phyloP scores from a whole-genome alignment of 2,113 vertebrate genomes.

The Brachyhypopomus gauderio region DNA sequence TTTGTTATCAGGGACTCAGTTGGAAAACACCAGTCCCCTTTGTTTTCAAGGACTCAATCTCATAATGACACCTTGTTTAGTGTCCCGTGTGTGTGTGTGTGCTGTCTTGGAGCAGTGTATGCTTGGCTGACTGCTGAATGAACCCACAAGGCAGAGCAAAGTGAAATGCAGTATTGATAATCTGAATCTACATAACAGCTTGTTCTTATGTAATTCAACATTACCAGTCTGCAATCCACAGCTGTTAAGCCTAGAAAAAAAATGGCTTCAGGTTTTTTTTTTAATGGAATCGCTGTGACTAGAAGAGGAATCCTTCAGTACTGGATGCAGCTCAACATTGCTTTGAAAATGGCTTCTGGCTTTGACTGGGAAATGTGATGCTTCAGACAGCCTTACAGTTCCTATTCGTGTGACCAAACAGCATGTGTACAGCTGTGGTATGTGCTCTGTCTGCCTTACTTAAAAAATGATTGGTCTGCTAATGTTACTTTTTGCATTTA shows the following conservation, averaged over 20 bases:
- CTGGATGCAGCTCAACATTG: slow-evolving; percentile 34
- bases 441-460: slow-evolving; percentile 38
- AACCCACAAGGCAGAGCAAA: neutral
- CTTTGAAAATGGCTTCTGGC: slow-evolving; percentile 27
- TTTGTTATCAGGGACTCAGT: neutral
- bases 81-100: too few species aligned
- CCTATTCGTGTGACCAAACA: neutral
- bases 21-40: too few species aligned
- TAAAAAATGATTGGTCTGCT: slow-evolving; percentile 11
- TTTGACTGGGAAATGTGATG: slow-evolving; percentile 26
- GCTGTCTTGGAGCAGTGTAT: too few species aligned
- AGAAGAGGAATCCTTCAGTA: neutral
- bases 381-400: neutral
- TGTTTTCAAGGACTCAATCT: too few species aligned
- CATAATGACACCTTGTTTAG: too few species aligned
- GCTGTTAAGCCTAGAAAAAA: neutral
- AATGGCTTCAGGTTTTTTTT: neutral
- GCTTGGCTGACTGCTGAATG: neutral
- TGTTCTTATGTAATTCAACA: neutral
- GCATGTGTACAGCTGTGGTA: neutral
- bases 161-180: neutral
- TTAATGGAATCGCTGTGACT: slow-evolving; percentile 33
- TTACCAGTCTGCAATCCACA: neutral
- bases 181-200: neutral
- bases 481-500: slow-evolving; percentile 39